These are phyloP conservation scores for Eupeodes corollae DNA, from an alignment of 1,140 invertebrate genomes.

Conservation along the genomic window DNA sequence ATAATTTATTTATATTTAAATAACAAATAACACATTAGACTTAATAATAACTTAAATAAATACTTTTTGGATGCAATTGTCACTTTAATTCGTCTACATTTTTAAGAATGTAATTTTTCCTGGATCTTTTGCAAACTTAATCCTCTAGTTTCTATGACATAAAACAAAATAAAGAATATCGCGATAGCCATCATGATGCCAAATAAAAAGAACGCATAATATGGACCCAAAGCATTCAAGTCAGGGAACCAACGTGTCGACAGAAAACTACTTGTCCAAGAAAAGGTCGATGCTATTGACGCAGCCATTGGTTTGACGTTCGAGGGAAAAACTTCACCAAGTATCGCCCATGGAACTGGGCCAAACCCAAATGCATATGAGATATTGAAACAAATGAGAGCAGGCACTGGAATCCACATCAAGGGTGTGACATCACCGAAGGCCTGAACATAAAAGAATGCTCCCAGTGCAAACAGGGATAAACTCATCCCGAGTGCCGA, in stretches of 20 bases:
- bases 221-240: slow-evolving; percentile 49
- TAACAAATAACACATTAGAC: too few species aligned
- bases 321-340: slow-evolving; percentile 71
- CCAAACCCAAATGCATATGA: slow-evolving; percentile 60
- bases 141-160: slow-evolving; percentile 75
- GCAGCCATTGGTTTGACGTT: slow-evolving; percentile 64
- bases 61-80: too few species aligned
- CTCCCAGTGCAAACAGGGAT: slow-evolving; percentile 45
- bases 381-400: slow-evolving; percentile 55
- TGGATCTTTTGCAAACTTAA: slow-evolving; percentile 67
- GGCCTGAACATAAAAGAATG: slow-evolving; percentile 47
- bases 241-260: slow-evolving; percentile 63
- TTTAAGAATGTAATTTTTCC: slow-evolving; percentile 40
- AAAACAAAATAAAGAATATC: slow-evolving; percentile 47
- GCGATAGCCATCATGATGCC: slow-evolving; percentile 53
- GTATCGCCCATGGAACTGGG: slow-evolving; percentile 73
- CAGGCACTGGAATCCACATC: slow-evolving; percentile 51
- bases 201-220: slow-evolving; percentile 71
- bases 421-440: slow-evolving; percentile 40
- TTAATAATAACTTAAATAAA: too few species aligned
- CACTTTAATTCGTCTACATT: too few species aligned
- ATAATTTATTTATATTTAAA: too few species aligned
- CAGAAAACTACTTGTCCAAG: slow-evolving; percentile 69
- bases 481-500: slow-evolving; percentile 55
- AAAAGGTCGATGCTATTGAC: slow-evolving; percentile 59